Conservation (phyloP, 2,888 invertebrate species). For the Harpagoxenus sublaevis region DNA sequence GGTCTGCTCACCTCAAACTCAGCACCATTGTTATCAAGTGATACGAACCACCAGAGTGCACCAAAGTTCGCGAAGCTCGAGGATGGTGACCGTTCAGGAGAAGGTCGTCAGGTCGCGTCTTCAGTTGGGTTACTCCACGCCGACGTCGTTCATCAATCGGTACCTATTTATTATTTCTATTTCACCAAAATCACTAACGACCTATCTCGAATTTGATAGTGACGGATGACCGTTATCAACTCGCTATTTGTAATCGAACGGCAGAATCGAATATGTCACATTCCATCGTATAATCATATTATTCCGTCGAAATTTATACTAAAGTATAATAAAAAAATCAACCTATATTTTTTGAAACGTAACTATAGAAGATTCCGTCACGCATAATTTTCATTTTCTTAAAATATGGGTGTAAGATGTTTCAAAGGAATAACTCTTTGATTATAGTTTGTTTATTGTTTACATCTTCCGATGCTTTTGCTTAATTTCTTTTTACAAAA, state of each 20-base stretch:
- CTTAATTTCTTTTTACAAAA: background rate
- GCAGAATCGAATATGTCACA: background rate
- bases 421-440: background rate
- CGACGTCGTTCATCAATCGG: conserved; percentile 85
- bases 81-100: conserved; percentile 85
- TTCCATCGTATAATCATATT: background rate
- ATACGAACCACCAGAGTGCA: conserved; percentile 84
- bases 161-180: conserved; percentile 69
- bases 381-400: background rate
- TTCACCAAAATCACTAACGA: background rate
- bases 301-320: background rate
- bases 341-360: background rate
- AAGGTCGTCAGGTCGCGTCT: conserved; percentile 85
- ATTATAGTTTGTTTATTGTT: background rate
- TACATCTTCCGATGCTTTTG: background rate
- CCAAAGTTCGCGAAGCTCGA: conserved; percentile 81
- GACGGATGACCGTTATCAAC: background rate
- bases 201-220: background rate
- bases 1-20: conserved; percentile 72
- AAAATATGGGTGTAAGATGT: background rate
- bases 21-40: conserved; percentile 83
- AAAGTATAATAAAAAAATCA: no score
- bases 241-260: background rate
- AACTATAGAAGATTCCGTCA: background rate
- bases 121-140: conserved; percentile 85